These are phyloP conservation scores for Oryctolagus cuniculus DNA, from an alignment of 2,113 vertebrate genomes.

Conservation along the genomic window DNA sequence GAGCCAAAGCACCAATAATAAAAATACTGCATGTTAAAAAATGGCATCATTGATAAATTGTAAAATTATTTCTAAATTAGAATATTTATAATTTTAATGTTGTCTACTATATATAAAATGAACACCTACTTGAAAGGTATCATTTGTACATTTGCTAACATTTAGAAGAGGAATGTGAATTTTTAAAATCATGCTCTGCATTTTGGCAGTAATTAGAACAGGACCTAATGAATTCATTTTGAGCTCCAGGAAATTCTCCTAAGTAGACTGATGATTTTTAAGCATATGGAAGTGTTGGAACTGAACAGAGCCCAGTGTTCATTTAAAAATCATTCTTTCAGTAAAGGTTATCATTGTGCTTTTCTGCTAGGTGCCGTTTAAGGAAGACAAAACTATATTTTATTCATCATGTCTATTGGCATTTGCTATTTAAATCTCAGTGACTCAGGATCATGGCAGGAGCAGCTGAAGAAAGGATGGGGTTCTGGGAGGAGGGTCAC, in stretches of 20 bases:
- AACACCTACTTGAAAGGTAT: neutral
- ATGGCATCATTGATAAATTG: neutral
- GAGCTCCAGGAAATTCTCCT: neutral
- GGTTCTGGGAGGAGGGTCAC: neutral
- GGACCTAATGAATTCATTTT: conserved; percentile 15
- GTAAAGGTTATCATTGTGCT: neutral
- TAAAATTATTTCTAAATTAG: conserved; percentile 23
- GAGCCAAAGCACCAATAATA: conserved; percentile 67
- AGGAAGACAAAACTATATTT: conserved; percentile 27
- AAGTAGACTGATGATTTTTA: neutral
- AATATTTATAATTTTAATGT: neutral
- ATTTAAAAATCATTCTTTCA: neutral
- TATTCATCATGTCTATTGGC: neutral
- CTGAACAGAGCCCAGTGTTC: neutral
- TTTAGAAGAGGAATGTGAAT: neutral
- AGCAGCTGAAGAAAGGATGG: rapidly evolving
- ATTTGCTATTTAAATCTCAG: neutral
- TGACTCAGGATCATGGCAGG: neutral
- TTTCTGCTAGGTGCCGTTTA: neutral
- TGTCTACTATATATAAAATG: neutral
- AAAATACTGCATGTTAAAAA: neutral
- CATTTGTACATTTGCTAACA: neutral
- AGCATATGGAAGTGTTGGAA: conserved; percentile 28
- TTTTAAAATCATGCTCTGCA: neutral
- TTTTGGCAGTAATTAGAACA: conserved; percentile 50